Conservation (phyloP, 2,888 invertebrate species). For the Orchesella flavescens region DNA sequence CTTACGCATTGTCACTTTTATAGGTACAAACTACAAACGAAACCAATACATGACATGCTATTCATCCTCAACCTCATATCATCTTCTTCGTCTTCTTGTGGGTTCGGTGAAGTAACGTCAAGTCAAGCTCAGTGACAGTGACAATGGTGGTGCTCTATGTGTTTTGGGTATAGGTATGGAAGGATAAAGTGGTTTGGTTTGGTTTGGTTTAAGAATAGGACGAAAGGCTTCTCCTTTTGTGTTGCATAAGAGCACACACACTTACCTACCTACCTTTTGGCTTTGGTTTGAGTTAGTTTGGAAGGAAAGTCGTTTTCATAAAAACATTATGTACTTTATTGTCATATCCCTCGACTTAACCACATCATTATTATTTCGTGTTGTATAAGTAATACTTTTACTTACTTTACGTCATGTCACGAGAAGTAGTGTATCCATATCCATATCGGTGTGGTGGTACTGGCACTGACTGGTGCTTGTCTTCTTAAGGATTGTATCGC, state of each 20-base stretch:
- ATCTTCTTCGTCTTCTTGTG: too few relatives aligned
- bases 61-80: too few relatives aligned
- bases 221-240: conserved; percentile 32
- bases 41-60: not conserved
- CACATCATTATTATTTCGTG: conserved; percentile 37
- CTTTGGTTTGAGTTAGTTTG: conserved; percentile 25
- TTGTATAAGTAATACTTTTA: too few relatives aligned
- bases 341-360: conserved; percentile 52
- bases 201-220: not conserved
- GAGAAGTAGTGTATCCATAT: too few relatives aligned
- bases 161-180: not conserved
- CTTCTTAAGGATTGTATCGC: not conserved
- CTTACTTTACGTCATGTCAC: too few relatives aligned
- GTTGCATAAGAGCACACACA: not conserved
- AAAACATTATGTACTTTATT: conserved; percentile 45
- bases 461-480: too few relatives aligned
- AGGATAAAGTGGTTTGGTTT: conserved; percentile 9
- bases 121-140: too few relatives aligned
- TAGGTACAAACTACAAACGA: conserved; percentile 4
- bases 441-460: not conserved
- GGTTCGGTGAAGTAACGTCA: too few relatives aligned
- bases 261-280: not conserved
- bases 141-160: too few relatives aligned
- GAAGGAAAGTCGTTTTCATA: conserved; percentile 33
- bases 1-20: conserved; percentile 23